Base-by-base conservation (phyloP, 2,888 invertebrate genomes). In the Drosophila vallismaia region DNA sequence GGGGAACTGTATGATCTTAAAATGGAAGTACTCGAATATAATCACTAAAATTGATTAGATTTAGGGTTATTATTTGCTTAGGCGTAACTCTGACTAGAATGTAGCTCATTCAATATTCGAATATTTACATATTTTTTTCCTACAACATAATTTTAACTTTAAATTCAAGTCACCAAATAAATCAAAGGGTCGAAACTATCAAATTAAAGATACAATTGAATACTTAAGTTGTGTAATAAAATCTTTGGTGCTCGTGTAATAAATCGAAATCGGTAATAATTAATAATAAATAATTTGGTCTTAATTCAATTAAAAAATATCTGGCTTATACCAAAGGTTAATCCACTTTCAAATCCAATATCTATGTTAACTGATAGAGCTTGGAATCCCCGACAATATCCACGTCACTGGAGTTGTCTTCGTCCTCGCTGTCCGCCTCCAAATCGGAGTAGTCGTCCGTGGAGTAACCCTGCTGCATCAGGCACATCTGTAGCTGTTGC, bases 371-470 rank as follows among this genome's bases (percentile, higher is more conserved):
- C 71, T 89, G 89, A 68, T 89, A 91, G 36, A 90, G 76, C 68
- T 91, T 92, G 4, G 89, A 66, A 66, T 92, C 92, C 24, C 92
- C 92, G 24, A 92, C 84, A 71, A 92, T 92, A 71, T 92, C 92
- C 50, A 92, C 92, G 76, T 92, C 92, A 56, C 91, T 92, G 56
- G 90, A 89, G 48, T 92, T 91, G 9, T 90, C 91, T 42, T 90
- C 90, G n/a, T 83, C 88, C 40, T 85, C 82, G 54, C 80, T 84
- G 19, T 88, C 89, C 50, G 89, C 89, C 59, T 90, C 90, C 28
- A 89, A 69, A 53, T 91, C 91, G 3, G 91, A 90, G 64, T 91
- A 90, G 62, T 90, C 91, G 62, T 92, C 92, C 33, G 91, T 92
- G 7, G 91, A 91, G 68, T 91, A 88, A 33, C 91, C 91, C 53